Evolutionary conservation across 2,113 vertebrate species (phyloP).

Genomic region (Limanda limanda): DNA sequence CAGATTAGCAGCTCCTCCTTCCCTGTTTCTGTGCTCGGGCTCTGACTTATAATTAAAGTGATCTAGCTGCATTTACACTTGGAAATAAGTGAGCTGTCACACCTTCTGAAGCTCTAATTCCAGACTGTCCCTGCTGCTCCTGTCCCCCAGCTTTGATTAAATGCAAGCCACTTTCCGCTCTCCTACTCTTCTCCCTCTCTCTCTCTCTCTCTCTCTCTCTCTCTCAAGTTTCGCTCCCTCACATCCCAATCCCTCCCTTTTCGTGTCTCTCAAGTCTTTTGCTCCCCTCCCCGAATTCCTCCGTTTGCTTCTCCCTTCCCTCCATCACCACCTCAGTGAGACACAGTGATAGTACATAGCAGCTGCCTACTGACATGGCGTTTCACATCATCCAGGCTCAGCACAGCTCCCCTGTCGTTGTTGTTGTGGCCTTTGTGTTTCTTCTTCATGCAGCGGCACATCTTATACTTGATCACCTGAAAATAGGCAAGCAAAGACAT

Average conservation of each 20-base stretch:
- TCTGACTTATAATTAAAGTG: constrained; percentile 66
- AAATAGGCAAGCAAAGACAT: constrained; percentile 23
- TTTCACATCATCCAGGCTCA: constrained; percentile 98
- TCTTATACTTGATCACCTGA: constrained; percentile 94
- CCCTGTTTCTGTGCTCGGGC: background rate
- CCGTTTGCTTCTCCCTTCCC: background rate
- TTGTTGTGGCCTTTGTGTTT: constrained; percentile 94
- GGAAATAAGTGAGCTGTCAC: constrained; percentile 73
- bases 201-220: constrained; percentile 39
- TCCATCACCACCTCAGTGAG: constrained; percentile 5
- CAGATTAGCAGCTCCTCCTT: constrained; percentile 27
- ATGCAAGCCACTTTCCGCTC: constrained; percentile 58
- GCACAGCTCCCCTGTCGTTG: constrained; percentile 92
- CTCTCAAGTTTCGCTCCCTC: background rate
- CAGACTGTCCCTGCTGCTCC: constrained; percentile 39
- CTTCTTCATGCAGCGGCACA: constrained; percentile 91
- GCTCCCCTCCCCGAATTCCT: background rate
- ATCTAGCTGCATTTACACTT: constrained; percentile 66
- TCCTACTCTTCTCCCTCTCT: constrained; percentile 38
- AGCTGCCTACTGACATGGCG: constrained; percentile 89
- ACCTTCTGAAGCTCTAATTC: constrained; percentile 59
- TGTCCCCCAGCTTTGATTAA: constrained; percentile 70
- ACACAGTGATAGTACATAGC: constrained; percentile 49
- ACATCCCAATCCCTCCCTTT: constrained; percentile 27
- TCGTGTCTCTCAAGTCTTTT: constrained; percentile 9